Conservation (phyloP, 1,140 invertebrate species). For the Hesperophylax magnus region DNA sequence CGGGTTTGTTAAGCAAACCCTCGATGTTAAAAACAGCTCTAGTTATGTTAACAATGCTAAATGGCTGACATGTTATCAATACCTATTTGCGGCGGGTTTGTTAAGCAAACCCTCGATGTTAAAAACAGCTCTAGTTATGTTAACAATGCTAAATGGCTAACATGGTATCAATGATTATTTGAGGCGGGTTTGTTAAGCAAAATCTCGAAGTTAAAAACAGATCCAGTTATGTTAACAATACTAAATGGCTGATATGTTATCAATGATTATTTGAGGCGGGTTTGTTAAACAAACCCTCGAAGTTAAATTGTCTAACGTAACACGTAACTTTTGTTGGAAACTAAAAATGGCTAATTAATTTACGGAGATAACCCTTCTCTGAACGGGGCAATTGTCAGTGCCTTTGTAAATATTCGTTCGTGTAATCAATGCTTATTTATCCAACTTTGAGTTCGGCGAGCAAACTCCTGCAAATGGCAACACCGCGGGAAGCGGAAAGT, state of each 20-base stretch:
- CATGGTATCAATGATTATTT: background rate
- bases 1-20: background rate
- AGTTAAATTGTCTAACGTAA: too few species aligned
- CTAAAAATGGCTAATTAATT: conserved; percentile 19
- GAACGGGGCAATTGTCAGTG: background rate
- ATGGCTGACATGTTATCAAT: background rate
- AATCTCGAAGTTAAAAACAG: background rate
- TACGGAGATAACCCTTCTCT: background rate
- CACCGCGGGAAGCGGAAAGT: conserved; percentile 30
- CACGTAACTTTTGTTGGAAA: background rate
- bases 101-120: background rate
- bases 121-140: background rate
- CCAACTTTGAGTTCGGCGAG: conserved; percentile 6
- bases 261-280: background rate
- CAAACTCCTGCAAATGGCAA: conserved; percentile 32
- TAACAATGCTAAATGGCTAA: background rate
- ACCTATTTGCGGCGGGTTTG: background rate
- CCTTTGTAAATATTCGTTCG: conserved; percentile 4
- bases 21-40: background rate
- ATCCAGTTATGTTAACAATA: background rate
- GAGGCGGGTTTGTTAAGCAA: background rate
- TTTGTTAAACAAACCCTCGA: background rate
- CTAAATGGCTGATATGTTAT: background rate
- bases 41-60: background rate
- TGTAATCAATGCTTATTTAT: conserved; percentile 36